Conservation (phyloP, 1,140 invertebrate species). For the Cryptotermes secundus region DNA sequence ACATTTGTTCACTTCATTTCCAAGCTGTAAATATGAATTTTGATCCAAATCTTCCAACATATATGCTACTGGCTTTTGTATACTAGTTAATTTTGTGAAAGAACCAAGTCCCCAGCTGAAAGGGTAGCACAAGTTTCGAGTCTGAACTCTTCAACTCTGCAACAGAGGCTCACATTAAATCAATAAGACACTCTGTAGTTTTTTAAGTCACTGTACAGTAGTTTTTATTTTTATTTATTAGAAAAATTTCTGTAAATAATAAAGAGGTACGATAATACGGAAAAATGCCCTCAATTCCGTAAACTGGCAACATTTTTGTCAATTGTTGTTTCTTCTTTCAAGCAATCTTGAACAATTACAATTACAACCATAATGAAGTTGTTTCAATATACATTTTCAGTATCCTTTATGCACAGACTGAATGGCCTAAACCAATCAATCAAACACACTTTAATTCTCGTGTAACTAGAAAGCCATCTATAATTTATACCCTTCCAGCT, state of each 20-base stretch:
- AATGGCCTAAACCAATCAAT: neutral
- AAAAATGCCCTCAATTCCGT: constrained; percentile 28
- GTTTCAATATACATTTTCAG: neutral
- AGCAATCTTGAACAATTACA: neutral
- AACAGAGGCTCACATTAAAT: constrained; percentile 30
- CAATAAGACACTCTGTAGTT: constrained; percentile 29
- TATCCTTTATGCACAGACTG: neutral
- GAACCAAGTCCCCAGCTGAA: constrained; percentile 29
- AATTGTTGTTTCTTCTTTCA: neutral
- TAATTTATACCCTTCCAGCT: constrained; percentile 26
- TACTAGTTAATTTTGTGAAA: neutral
- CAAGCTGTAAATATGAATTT: constrained; percentile 2
- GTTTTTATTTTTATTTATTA: constrained; percentile 20
- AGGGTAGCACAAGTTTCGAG: constrained; percentile 32
- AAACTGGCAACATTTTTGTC: constrained; percentile 30
- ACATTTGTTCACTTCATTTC: neutral
- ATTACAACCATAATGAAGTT: neutral
- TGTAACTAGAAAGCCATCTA: neutral
- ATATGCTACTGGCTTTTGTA: constrained; percentile 12
- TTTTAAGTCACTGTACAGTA: constrained; percentile 25
- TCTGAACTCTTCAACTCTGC: constrained; percentile 32
- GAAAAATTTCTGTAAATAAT: constrained; percentile 31
- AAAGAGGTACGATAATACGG: constrained; percentile 29
- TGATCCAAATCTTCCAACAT: neutral
- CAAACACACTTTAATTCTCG: neutral